Base-by-base conservation (phyloP, 2,888 invertebrate species). In the Pocota personata region DNA sequence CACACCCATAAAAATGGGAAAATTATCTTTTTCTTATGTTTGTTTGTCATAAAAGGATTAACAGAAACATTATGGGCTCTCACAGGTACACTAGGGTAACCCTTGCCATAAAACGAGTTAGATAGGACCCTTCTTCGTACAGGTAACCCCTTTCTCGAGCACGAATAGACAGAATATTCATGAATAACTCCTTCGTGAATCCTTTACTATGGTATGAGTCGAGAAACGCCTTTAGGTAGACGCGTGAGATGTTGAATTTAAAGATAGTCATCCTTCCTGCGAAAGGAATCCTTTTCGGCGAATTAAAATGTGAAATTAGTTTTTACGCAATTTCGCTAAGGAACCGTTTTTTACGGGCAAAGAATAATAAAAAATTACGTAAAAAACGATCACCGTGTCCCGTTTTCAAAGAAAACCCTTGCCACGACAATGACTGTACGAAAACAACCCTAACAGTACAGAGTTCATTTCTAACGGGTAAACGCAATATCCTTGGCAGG, bases 21-120 rank as follows among this genome's bases (percentile, higher is more conserved):
- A 72, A 88, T 88, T 87, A 89, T 75, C 87, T 88, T 89, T 89
- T 89, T 89, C 89, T 89, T 89, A 46, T 90, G 90, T 90, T 91
- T 90, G 88, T 90, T 84, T 90, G 90, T 86, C 90, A 90, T 90
- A 90, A 90, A 91, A 90, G 90, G 90, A 90, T 90, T 90, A 90
- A 90, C 88, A 88, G 73, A 60, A 71, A 72, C 62, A 86, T 86
- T 72, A 73, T 78, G 57, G 60, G 46, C 60, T 82, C 84, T 75
- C 62, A 87, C 89, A 90, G 90, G 90, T 87, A 87, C 79, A 78
- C 67, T 64, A 7, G 60, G 30, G 37, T 83, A 87, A 87, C 86
- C 87, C 88, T 88, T 87, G 82, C 87, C 73, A 86, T 80, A 87
- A 88, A 78, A 75, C 48, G 40, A 80, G 27, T 55, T 19, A 48